A percentile compares a stretch with the other conserved stretches of the same genome.
These are phyloP conservation scores for Ochotona curzoniae DNA, from an alignment of 2,113 vertebrate genomes.

Conservation along the genomic window DNA sequence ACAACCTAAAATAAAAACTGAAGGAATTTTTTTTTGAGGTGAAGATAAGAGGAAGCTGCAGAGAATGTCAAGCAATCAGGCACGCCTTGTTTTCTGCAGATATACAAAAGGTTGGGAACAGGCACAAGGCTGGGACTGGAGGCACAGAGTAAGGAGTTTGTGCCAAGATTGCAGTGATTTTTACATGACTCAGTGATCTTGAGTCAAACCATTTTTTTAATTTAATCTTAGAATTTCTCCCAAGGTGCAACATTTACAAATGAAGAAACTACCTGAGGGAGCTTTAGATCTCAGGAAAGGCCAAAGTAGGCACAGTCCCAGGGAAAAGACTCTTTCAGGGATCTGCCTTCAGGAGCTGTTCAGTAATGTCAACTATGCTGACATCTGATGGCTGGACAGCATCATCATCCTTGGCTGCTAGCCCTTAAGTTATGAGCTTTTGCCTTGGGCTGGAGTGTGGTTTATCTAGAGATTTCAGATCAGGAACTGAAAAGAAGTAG, in stretches of 20 bases:
- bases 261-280: neutral
- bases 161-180: neutral
- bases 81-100: neutral
- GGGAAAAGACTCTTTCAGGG: neutral
- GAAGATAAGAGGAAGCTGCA: neutral
- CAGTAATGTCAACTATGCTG: neutral
- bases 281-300: neutral
- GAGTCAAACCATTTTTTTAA: constrained; percentile 11
- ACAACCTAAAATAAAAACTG: constrained; percentile 30
- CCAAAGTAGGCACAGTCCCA: neutral
- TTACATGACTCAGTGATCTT: neutral
- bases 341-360: neutral
- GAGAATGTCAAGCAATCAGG: neutral
- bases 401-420: neutral
- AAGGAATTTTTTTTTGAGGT: neutral
- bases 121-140: neutral
- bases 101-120: neutral
- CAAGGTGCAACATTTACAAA: neutral
- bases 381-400: neutral
- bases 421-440: neutral
- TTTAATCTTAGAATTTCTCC: constrained; percentile 11
- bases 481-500: neutral
- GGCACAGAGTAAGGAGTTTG: neutral
- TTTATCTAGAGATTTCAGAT: neutral
- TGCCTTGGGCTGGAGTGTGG: neutral